Percentiles rank a stretch among this genome's conserved stretches.
phyloP scores from a whole-genome alignment of 2,888 invertebrate species.

The Morpho helenor region DNA sequence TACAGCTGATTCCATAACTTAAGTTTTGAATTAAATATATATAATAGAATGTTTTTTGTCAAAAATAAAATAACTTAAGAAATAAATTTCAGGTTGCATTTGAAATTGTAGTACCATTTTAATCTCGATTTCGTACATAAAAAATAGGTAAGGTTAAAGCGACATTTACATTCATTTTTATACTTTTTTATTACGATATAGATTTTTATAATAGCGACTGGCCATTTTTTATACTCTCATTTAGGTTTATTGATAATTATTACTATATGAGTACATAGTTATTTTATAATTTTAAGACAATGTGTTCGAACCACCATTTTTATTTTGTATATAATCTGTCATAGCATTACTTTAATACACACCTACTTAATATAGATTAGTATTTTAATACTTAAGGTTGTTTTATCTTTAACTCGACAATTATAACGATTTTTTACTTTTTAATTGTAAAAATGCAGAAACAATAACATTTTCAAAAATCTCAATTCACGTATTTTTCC shows the following conservation, averaged over 20 bases:
- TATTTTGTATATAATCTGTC: constrained; percentile 39
- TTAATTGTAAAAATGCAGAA: constrained; percentile 16
- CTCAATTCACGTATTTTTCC: constrained; percentile 8
- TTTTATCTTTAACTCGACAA: constrained; percentile 11
- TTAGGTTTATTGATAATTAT: constrained; percentile 18
- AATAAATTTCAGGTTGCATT: not conserved
- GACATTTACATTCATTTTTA: constrained; percentile 6
- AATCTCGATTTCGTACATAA: too few species aligned
- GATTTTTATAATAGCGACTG: constrained; percentile 17
- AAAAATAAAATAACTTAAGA: not conserved
- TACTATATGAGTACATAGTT: constrained; percentile 29
- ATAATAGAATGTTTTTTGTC: not conserved
- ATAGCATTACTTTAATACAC: constrained; percentile 11
- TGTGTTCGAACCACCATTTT: constrained; percentile 59
- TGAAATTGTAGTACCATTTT: not conserved
- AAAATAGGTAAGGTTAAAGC: not conserved
- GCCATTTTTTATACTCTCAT: constrained; percentile 21
- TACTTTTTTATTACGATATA: constrained; percentile 7
- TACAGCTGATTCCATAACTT: constrained; percentile 6
- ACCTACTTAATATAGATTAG: constrained; percentile 32
- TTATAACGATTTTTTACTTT: constrained; percentile 22
- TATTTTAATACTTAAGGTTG: constrained; percentile 37
- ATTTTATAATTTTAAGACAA: constrained; percentile 30
- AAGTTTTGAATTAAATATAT: constrained; percentile 1
- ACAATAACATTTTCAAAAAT: not conserved